phyloP scores from a whole-genome alignment of 2,797 vertebrate genomes.

The Uromys caudimaculatus region DNA sequence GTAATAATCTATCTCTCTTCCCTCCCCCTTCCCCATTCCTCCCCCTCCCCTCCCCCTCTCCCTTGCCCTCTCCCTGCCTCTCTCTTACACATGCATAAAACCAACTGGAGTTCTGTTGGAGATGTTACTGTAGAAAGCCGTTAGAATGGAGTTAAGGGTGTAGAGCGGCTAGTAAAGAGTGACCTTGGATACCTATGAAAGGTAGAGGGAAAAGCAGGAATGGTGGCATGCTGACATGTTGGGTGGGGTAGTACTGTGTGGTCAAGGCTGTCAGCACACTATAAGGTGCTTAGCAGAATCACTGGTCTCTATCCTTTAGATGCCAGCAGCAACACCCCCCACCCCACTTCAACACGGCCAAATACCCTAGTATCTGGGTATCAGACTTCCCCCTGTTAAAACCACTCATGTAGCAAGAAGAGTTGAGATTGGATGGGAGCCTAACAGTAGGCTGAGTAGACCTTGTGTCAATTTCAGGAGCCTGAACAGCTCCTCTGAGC shows the following conservation, averaged over 20 bases:
- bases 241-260: background rate
- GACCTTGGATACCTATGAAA: background rate
- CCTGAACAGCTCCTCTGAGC: background rate
- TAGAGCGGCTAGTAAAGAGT: background rate
- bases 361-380: background rate
- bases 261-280: background rate
- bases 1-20: background rate
- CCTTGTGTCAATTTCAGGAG: background rate
- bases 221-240: background rate
- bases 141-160: background rate
- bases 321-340: background rate
- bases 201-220: background rate
- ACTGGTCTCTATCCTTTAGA: background rate
- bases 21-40: no score
- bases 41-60: no score
- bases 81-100: background rate
- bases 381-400: background rate
- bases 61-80: no score
- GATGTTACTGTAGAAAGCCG: background rate
- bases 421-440: background rate
- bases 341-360: background rate
- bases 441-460: background rate
- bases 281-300: background rate
- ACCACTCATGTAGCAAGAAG: background rate
- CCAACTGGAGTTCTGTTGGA: background rate